These are phyloP conservation scores for Harlomillsia oculata DNA, from an alignment of 1,140 invertebrate genomes.

Conservation along the genomic window DNA sequence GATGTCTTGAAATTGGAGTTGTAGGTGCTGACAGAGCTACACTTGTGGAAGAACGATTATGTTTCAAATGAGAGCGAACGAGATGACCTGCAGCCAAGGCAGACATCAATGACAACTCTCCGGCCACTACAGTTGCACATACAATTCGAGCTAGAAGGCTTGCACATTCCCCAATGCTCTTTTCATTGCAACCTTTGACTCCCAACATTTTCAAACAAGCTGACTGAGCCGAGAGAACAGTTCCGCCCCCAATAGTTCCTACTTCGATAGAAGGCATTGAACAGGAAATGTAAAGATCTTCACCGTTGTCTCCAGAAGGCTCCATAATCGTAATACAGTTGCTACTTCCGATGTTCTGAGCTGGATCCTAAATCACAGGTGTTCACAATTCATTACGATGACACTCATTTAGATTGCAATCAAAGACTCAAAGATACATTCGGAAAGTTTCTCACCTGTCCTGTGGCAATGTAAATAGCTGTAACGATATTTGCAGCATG, in stretches of 20 bases:
- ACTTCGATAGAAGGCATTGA: slow-evolving; percentile 98
- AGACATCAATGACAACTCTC: slow-evolving; percentile 90
- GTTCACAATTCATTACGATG: not conserved
- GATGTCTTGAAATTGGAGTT: not conserved
- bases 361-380: slow-evolving; percentile 64
- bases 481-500: slow-evolving; percentile 98
- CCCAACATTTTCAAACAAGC: slow-evolving; percentile 87
- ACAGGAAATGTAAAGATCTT: slow-evolving; percentile 87
- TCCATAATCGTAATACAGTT: slow-evolving; percentile 97
- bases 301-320: slow-evolving; percentile 59
- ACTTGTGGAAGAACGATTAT: slow-evolving; percentile 58
- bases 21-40: not conserved
- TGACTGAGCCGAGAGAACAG: slow-evolving; percentile 80
- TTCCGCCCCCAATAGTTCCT: slow-evolving; percentile 95
- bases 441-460: slow-evolving; percentile 53
- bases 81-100: slow-evolving; percentile 90
- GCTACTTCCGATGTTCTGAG: slow-evolving; percentile 91
- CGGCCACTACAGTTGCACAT: slow-evolving; percentile 91
- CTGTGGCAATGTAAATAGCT: slow-evolving; percentile 94
- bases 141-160: slow-evolving; percentile 79
- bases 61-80: slow-evolving; percentile 86
- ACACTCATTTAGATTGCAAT: too few relatives aligned
- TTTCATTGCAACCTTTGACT: slow-evolving; percentile 49
- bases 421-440: not conserved
- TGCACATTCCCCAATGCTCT: slow-evolving; percentile 73